phyloP scores from a whole-genome alignment of 2,888 invertebrate species.

The Dicycla oo region DNA sequence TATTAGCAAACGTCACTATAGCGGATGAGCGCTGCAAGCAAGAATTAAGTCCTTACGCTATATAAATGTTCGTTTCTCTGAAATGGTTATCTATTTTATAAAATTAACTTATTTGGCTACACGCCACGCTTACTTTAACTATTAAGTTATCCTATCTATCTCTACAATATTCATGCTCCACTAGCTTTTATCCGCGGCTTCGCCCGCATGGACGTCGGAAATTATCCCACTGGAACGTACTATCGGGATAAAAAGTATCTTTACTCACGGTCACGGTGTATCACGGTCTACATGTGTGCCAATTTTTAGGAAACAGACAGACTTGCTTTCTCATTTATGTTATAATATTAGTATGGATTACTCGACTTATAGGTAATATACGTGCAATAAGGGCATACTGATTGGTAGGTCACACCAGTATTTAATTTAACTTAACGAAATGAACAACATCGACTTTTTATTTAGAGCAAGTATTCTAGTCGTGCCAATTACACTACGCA shows the following conservation, averaged over 20 bases:
- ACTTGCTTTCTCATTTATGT: not conserved
- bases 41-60: too few species aligned
- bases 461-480: not conserved
- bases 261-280: too few species aligned
- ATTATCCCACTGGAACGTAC: too few species aligned
- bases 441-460: not conserved
- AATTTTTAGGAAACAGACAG: not conserved
- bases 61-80: too few species aligned
- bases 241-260: too few species aligned
- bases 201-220: too few species aligned
- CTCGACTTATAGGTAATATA: not conserved
- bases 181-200: too few species aligned
- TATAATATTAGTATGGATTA: not conserved
- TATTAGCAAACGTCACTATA: too few species aligned
- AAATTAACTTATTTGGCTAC: not conserved
- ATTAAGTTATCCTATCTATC: not conserved
- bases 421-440: not conserved
- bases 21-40: too few species aligned
- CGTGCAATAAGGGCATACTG: not conserved
- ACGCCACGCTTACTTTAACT: not conserved
- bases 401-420: not conserved
- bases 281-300: too few species aligned
- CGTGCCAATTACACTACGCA: not conserved
- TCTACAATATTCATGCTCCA: not conserved
- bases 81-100: slow-evolving; percentile 2